These are phyloP conservation scores for Aphidius ervi DNA, from an alignment of 1,140 invertebrate genomes.

Conservation along the genomic window DNA sequence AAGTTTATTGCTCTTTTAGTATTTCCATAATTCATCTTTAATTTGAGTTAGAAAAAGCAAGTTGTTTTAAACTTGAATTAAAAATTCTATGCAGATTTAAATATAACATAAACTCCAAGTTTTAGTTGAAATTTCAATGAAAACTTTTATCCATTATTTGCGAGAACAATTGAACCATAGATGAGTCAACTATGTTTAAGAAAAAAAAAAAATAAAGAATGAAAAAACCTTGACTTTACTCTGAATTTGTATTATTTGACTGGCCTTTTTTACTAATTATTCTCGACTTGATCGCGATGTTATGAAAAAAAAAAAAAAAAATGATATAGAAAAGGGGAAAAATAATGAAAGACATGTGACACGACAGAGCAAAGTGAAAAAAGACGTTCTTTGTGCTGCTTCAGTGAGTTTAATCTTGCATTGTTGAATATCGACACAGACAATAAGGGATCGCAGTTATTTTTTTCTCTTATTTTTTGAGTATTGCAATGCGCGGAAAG, in stretches of 20 bases:
- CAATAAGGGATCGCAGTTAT: slow-evolving; percentile 28
- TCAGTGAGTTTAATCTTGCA: slow-evolving; percentile 48
- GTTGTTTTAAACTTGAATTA: no score
- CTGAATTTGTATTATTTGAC: slow-evolving; percentile 12
- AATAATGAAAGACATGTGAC: slow-evolving; percentile 13
- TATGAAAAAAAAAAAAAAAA: slow-evolving; percentile 1
- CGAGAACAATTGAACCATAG: slow-evolving; percentile 26
- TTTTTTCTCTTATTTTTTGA: slow-evolving; percentile 38
- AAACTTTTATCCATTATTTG: neutral
- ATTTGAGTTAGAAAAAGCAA: no score
- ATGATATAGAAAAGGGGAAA: slow-evolving; percentile 9
- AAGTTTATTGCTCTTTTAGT: no score
- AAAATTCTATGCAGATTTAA: no score
- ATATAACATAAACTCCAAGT: no score
- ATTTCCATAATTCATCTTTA: no score
- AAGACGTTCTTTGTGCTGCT: slow-evolving; percentile 39
- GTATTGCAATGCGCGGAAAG: slow-evolving; percentile 21
- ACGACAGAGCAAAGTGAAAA: slow-evolving; percentile 5
- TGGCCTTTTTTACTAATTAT: slow-evolving; percentile 20
- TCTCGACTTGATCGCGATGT: slow-evolving; percentile 21
- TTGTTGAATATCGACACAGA: slow-evolving; percentile 40
- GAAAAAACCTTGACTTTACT: slow-evolving; percentile 17
- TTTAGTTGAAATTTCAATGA: no score
- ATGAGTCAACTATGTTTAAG: slow-evolving; percentile 8
- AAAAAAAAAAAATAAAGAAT: slow-evolving; percentile 4